These are phyloP conservation scores for Actinia tenebrosa DNA, from an alignment of 64 coral and sea anemone genomes.

Conservation along the genomic window DNA sequence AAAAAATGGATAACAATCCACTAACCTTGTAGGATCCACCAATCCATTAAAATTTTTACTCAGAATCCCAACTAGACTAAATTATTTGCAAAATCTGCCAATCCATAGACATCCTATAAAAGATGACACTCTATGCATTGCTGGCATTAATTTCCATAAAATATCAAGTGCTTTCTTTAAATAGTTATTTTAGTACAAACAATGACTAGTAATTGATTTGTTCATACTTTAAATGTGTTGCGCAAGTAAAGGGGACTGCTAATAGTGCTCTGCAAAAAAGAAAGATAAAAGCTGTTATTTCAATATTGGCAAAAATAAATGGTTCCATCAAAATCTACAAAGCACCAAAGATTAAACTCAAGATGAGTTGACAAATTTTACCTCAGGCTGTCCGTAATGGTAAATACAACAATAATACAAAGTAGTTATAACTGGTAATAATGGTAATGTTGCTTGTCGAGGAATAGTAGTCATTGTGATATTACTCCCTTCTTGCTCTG, in stretches of 20 bases:
- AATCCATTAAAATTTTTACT: too few species aligned
- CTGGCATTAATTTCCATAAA: too few species aligned
- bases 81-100: too few species aligned
- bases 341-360: not conserved
- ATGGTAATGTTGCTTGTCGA: constrained; percentile 48
- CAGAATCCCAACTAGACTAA: too few species aligned
- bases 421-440: constrained; percentile 60
- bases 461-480: constrained; percentile 44
- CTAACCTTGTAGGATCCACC: too few species aligned
- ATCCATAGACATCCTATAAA: too few species aligned
- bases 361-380: not conserved
- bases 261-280: constrained; percentile 17
- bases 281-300: not conserved
- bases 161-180: too few species aligned
- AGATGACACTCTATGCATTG: too few species aligned
- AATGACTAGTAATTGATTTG: too few species aligned
- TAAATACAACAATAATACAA: constrained; percentile 81
- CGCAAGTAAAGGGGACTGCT: constrained; percentile 44
- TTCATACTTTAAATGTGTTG: constrained; percentile 33
- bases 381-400: constrained; percentile 63
- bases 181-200: too few species aligned
- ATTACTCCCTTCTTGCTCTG: constrained; percentile 51
- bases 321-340: too few species aligned
- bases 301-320: not conserved
- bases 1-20: too few species aligned